Evolutionary conservation across 2,888 invertebrate genomes (phyloP).

Genomic region (Euspilapteryx auroguttella): DNA sequence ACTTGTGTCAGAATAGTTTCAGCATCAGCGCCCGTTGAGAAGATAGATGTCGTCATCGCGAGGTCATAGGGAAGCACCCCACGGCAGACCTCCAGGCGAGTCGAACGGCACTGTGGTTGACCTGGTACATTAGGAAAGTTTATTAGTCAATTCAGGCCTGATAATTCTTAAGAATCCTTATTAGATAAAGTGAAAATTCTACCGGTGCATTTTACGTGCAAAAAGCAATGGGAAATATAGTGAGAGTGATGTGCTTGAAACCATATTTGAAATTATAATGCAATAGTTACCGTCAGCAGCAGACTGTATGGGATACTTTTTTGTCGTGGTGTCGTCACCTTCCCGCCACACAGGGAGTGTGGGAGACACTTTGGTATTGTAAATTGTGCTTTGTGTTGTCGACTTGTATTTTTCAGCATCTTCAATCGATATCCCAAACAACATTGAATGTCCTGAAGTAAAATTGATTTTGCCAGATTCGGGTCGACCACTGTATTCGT

Average conservation of each 20-base stretch:
- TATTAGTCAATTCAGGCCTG: slow-evolving; percentile 2
- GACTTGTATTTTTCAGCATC: slow-evolving; percentile 56
- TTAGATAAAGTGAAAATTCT: too few species aligned
- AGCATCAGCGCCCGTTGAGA: slow-evolving; percentile 28
- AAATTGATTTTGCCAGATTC: slow-evolving; percentile 27
- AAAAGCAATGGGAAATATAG: too few species aligned
- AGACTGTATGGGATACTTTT: slow-evolving; percentile 19
- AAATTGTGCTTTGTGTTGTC: slow-evolving; percentile 49
- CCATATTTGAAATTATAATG: too few species aligned
- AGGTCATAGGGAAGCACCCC: slow-evolving; percentile 69
- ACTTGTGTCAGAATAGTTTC: slow-evolving; percentile 54
- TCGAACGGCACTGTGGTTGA: slow-evolving; percentile 47
- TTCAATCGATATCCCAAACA: slow-evolving; percentile 64
- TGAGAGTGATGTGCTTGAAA: too few species aligned
- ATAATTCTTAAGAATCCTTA: too few species aligned
- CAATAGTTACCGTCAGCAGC: not conserved
- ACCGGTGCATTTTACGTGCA: too few species aligned
- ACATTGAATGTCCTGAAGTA: slow-evolving; percentile 65
- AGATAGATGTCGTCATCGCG: slow-evolving; percentile 47
- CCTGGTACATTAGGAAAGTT: slow-evolving; percentile 21
- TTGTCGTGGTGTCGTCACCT: slow-evolving; percentile 36
- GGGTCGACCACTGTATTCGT: slow-evolving; percentile 17
- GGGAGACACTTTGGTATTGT: slow-evolving; percentile 63
- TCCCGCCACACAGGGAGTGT: slow-evolving; percentile 61
- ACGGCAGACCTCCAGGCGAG: slow-evolving; percentile 55